A percentile compares a stretch with the other conserved stretches of the same genome.
Conservation (phyloP, 2,113 vertebrate species). For the Microtus montanus region DNA sequence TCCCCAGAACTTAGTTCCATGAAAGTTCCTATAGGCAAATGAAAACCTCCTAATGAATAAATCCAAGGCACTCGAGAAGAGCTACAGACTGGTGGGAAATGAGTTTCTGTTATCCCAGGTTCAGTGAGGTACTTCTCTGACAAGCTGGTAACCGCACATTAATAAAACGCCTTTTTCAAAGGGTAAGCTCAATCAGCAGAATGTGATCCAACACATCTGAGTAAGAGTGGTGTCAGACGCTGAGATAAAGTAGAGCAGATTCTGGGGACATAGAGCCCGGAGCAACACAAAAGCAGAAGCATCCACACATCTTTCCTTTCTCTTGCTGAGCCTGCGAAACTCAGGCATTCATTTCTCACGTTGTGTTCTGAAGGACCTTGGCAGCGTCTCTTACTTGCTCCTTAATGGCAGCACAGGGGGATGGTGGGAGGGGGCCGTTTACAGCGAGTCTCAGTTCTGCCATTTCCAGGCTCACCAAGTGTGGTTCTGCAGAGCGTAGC, state of each 20-base stretch:
- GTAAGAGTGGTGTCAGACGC: background rate
- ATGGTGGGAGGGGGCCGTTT: background rate
- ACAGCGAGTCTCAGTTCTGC: background rate
- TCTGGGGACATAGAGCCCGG: background rate
- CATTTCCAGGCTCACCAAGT: background rate
- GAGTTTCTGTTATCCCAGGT: background rate
- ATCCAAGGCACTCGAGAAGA: background rate
- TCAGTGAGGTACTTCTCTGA: slow-evolving; percentile 53
- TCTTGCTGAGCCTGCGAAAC: background rate
- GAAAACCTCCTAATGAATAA: background rate
- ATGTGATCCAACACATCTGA: background rate
- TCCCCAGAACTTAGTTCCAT: slow-evolving; percentile 11
- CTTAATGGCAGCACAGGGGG: background rate
- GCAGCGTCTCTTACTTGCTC: background rate
- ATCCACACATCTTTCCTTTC: background rate
- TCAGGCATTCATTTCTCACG: background rate
- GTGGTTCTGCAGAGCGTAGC: background rate
- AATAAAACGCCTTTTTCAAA: background rate
- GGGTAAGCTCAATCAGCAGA: background rate
- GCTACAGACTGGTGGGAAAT: background rate
- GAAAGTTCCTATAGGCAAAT: slow-evolving; percentile 37
- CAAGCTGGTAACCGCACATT: background rate
- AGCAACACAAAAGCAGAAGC: background rate
- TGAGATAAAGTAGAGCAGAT: background rate
- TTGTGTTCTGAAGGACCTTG: background rate